Percentiles rank a stretch among this genome's conserved stretches.
phyloP scores from a whole-genome alignment of 2,113 vertebrate species.

The Colinus virginianus region DNA sequence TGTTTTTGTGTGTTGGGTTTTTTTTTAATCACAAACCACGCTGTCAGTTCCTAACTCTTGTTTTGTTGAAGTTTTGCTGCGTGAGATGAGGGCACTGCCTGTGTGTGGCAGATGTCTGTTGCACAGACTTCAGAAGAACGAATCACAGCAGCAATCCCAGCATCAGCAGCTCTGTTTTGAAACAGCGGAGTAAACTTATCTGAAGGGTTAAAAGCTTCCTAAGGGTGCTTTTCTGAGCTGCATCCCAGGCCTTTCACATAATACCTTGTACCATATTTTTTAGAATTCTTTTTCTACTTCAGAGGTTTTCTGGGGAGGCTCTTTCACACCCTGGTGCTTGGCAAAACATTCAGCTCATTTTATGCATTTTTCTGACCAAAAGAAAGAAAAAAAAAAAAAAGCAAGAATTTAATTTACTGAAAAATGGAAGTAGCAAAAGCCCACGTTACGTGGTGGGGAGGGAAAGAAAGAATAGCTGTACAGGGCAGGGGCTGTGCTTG shows the following conservation, averaged over 20 bases:
- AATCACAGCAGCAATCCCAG: slow-evolving; percentile 7
- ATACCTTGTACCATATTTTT: not conserved
- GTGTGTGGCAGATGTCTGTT: slow-evolving; percentile 4
- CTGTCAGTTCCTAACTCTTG: not conserved
- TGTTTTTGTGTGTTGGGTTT: not conserved
- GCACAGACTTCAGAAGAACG: not conserved
- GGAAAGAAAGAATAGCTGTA: not conserved
- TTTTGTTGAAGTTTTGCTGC: not conserved
- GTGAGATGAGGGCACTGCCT: not conserved
- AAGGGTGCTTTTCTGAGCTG: not conserved
- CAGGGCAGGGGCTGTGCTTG: not conserved
- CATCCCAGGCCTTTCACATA: not conserved
- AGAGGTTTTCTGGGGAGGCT: not conserved
- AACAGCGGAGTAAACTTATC: not conserved
- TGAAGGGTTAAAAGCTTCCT: slow-evolving; percentile 15
- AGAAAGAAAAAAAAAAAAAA: not conserved
- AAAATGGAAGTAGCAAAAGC: not conserved
- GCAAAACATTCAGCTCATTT: not conserved
- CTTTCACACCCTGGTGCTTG: not conserved
- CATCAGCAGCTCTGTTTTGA: not conserved
- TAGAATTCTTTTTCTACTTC: not conserved
- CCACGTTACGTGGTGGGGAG: not conserved
- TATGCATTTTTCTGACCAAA: not conserved
- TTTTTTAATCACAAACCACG: slow-evolving; percentile 14
- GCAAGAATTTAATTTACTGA: not conserved